Evolutionary conservation across 2,888 invertebrate genomes (phyloP).

Genomic region (Stenolophus ochropezus): DNA sequence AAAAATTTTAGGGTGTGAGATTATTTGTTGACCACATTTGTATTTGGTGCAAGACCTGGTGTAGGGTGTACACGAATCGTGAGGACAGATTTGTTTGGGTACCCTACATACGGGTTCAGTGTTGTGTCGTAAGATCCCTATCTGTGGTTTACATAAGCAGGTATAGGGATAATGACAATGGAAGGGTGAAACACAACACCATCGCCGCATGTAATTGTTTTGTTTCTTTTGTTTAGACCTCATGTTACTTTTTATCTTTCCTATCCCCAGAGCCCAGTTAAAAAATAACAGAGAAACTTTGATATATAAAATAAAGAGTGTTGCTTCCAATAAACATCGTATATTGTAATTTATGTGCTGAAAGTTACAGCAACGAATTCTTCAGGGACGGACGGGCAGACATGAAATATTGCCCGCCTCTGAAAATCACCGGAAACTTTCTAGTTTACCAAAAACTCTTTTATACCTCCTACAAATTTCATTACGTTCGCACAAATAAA

Average conservation of each 20-base stretch:
- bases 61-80: no score
- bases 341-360: conserved; percentile 66
- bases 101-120: no score
- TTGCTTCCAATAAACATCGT: conserved; percentile 65
- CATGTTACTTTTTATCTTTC: not conserved
- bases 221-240: conserved; percentile 26
- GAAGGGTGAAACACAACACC: conserved; percentile 6
- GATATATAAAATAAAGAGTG: conserved; percentile 11
- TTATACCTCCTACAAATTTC: not conserved
- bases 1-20: no score
- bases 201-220: conserved; percentile 23
- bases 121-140: no score
- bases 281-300: not conserved
- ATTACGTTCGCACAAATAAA: no score
- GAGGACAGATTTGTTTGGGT: no score
- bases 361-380: conserved; percentile 66
- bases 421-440: not conserved
- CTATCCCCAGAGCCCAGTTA: not conserved
- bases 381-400: conserved; percentile 65
- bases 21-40: no score
- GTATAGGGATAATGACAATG: not conserved
- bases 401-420: conserved; percentile 66
- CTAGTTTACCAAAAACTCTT: not conserved
- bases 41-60: no score
- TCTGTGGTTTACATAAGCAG: no score